These are phyloP conservation scores for Apamea epomidion DNA, from an alignment of 2,888 invertebrate species.

Conservation along the genomic window DNA sequence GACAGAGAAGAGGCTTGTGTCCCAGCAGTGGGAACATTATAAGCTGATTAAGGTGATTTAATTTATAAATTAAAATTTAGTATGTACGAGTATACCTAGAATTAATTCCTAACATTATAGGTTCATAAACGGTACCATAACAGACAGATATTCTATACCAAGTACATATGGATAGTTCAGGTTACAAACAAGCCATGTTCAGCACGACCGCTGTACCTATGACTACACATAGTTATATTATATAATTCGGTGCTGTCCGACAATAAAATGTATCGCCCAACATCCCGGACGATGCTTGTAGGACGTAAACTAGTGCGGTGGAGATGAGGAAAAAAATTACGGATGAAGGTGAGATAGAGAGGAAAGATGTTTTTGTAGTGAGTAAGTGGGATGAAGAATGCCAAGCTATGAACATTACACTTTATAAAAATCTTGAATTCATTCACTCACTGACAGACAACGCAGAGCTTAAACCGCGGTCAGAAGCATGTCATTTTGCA, in stretches of 20 bases:
- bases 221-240: slow-evolving; percentile 39
- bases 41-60: not conserved
- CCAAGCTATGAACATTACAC: not conserved
- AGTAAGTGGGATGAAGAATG: not conserved
- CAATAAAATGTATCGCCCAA: slow-evolving; percentile 64
- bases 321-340: not conserved
- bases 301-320: slow-evolving; percentile 56
- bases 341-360: too few relatives aligned
- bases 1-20: too few relatives aligned
- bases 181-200: slow-evolving; percentile 16
- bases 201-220: not conserved
- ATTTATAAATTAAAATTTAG: not conserved
- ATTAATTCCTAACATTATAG: not conserved
- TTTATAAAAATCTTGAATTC: not conserved
- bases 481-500: too few relatives aligned
- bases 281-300: slow-evolving; percentile 55
- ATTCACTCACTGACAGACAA: not conserved
- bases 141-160: not conserved
- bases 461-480: not conserved
- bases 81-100: not conserved
- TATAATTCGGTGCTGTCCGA: slow-evolving; percentile 54
- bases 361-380: too few relatives aligned
- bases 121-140: not conserved
- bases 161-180: not conserved
- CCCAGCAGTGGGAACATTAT: too few relatives aligned